Evolutionary conservation across 1,140 invertebrate species (phyloP).

Genomic region (Drosophila busckii): DNA sequence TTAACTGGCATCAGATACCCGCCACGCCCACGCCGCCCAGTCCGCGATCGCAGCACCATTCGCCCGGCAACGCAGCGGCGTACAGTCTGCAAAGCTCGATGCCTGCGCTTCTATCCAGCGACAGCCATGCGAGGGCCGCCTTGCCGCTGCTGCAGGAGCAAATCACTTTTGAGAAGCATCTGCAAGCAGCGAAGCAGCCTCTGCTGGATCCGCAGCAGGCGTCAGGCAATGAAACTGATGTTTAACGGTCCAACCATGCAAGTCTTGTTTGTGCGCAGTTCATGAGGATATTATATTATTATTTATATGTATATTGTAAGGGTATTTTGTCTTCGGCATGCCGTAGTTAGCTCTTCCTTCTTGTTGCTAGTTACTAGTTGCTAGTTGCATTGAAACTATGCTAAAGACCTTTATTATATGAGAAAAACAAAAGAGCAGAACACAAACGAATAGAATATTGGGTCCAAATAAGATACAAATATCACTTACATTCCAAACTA

Average conservation of each 20-base stretch:
- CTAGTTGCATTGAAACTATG: too few species aligned
- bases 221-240: conserved; percentile 60
- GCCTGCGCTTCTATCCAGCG: conserved; percentile 34
- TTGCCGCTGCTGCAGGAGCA: conserved; percentile 48
- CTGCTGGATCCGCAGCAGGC: conserved; percentile 26
- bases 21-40: conserved; percentile 65
- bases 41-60: conserved; percentile 59
- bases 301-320: too few species aligned
- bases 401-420: too few species aligned
- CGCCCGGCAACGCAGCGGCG: conserved; percentile 17
- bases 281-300: too few species aligned
- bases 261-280: too few species aligned
- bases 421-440: too few species aligned
- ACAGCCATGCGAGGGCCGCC: background rate
- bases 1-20: conserved; percentile 76
- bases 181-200: conserved; percentile 36
- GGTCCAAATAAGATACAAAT: too few species aligned
- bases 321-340: too few species aligned
- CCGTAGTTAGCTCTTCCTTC: too few species aligned
- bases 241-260: conserved; percentile 36
- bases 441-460: too few species aligned
- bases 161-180: conserved; percentile 49
- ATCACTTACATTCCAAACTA: too few species aligned
- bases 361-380: too few species aligned
- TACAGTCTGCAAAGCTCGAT: conserved; percentile 28